phyloP scores from a whole-genome alignment of 1,140 invertebrate genomes.

The Drosophila sp. region DNA sequence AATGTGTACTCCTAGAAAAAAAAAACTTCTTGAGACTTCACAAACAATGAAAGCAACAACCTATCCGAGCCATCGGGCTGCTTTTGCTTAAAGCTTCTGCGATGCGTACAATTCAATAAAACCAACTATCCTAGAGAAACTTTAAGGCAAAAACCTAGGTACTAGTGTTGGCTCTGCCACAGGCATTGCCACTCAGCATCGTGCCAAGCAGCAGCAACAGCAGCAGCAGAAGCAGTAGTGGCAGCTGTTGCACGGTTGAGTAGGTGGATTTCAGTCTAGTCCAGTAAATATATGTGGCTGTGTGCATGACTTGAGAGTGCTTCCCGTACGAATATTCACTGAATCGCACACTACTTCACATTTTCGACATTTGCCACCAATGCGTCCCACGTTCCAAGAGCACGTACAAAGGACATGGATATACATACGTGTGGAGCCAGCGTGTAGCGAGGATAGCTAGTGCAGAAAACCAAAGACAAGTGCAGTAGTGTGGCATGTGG shows the following conservation, averaged over 20 bases:
- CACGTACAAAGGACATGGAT: slow-evolving; percentile 49
- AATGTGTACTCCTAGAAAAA: background rate
- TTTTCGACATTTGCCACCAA: slow-evolving; percentile 13
- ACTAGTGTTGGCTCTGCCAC: slow-evolving; percentile 18
- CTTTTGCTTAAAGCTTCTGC: background rate
- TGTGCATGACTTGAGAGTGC: slow-evolving; percentile 19
- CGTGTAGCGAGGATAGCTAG: background rate
- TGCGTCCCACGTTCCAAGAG: slow-evolving; percentile 40
- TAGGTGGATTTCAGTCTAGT: slow-evolving; percentile 24
- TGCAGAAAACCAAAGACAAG: slow-evolving; percentile 11
- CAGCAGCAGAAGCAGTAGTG: slow-evolving; percentile 21
- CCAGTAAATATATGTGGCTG: slow-evolving; percentile 10
- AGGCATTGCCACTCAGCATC: slow-evolving; percentile 30
- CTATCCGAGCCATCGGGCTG: background rate
- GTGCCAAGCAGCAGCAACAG: slow-evolving; percentile 28
- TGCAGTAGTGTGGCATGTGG: slow-evolving; percentile 6
- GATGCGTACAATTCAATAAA: slow-evolving; percentile 10
- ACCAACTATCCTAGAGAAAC: slow-evolving; percentile 16
- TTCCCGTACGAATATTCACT: slow-evolving; percentile 14
- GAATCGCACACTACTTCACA: slow-evolving; percentile 25
- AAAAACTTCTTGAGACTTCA: background rate
- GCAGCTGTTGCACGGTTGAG: slow-evolving; percentile 45
- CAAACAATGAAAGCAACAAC: background rate
- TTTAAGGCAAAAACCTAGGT: slow-evolving; percentile 29
- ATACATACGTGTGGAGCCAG: background rate